A percentile compares a stretch with the other conserved stretches of the same genome.
Conservation (phyloP, 2,113 vertebrate species). For the Heloderma charlesbogerti region DNA sequence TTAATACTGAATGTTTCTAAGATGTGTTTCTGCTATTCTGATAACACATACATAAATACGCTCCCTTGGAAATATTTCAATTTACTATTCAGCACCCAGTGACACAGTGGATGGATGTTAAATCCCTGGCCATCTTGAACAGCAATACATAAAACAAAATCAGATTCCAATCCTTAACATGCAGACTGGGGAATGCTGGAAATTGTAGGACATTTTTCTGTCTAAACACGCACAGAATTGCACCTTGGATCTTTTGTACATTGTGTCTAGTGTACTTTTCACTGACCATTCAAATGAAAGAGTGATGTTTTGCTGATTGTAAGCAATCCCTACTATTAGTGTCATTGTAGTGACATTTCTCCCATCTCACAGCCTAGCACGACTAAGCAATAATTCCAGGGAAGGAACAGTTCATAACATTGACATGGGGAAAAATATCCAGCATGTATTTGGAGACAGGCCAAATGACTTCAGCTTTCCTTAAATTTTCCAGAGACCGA, state of each 20-base stretch:
- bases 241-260: neutral
- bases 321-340: slow-evolving; percentile 66
- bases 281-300: slow-evolving; percentile 58
- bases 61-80: neutral
- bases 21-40: neutral
- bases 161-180: neutral
- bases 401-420: neutral
- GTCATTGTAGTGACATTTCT: slow-evolving; percentile 58
- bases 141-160: neutral
- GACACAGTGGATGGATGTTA: neutral
- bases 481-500: slow-evolving; percentile 37
- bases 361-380: slow-evolving; percentile 37
- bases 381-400: slow-evolving; percentile 1
- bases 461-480: slow-evolving; percentile 42
- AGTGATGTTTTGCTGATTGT: slow-evolving; percentile 61
- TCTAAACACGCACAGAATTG: neutral
- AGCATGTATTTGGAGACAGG: slow-evolving; percentile 33
- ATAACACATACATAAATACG: neutral
- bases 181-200: neutral
- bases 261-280: slow-evolving; percentile 34
- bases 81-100: neutral
- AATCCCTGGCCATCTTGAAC: neutral
- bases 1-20: neutral
- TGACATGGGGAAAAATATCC: slow-evolving; percentile 5
- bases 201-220: too few relatives aligned